phyloP scores from a whole-genome alignment of 2,113 vertebrate genomes.

The Oenanthe oenanthe region DNA sequence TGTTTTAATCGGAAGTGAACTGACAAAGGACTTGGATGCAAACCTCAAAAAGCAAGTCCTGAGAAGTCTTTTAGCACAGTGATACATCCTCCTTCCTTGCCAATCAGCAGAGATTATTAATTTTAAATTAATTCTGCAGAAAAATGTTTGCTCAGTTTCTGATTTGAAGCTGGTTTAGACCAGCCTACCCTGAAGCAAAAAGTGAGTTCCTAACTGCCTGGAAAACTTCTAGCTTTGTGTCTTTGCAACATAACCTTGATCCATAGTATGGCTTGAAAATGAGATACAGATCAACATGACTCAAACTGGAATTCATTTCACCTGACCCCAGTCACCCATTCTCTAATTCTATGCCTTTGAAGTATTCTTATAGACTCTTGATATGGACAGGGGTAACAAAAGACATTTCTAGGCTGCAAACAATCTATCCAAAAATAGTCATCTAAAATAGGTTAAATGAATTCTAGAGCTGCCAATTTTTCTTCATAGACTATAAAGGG shows the following conservation, averaged over 20 bases:
- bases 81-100: background rate
- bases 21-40: background rate
- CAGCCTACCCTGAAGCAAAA: background rate
- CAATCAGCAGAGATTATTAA: background rate
- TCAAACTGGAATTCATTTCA: background rate
- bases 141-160: background rate
- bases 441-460: slow-evolving; percentile 9
- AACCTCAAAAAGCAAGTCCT: background rate
- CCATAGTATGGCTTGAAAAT: background rate
- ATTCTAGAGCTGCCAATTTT: background rate
- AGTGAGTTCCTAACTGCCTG: background rate
- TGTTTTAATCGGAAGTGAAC: background rate
- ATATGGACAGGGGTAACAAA: background rate
- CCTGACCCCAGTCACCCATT: background rate
- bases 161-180: background rate
- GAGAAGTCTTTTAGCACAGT: background rate
- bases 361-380: background rate
- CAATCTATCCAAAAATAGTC: background rate
- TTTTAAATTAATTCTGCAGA: background rate
- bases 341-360: background rate
- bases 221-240: background rate
- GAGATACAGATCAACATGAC: background rate
- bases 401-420: slow-evolving; percentile 18
- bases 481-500: background rate
- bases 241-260: background rate